These are phyloP conservation scores for Amiota minor DNA, from an alignment of 2,888 invertebrate genomes.

Conservation along the genomic window DNA sequence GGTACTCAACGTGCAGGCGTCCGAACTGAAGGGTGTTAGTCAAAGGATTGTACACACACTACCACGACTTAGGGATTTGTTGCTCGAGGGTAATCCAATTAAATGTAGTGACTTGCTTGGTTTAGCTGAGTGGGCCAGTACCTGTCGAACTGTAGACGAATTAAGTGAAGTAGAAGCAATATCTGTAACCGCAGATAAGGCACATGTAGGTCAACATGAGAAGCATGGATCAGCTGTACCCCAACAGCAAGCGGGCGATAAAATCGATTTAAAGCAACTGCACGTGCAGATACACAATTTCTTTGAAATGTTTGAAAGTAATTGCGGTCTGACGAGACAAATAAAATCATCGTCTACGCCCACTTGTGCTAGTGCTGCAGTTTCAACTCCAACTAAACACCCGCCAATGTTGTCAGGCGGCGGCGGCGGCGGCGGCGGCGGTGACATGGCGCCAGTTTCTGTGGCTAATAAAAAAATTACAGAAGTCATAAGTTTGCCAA, in stretches of 20 bases:
- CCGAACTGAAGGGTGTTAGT: slow-evolving; percentile 69
- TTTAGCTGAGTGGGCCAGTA: slow-evolving; percentile 73
- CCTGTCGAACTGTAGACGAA: slow-evolving; percentile 62
- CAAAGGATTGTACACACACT: slow-evolving; percentile 71
- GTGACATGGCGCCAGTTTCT: slow-evolving; percentile 19
- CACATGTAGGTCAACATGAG: background rate
- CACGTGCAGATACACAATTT: slow-evolving; percentile 68
- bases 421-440: background rate
- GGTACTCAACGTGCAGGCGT: slow-evolving; percentile 69
- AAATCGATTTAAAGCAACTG: slow-evolving; percentile 63
- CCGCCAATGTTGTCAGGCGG: background rate
- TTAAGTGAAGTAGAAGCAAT: background rate
- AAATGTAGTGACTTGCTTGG: slow-evolving; percentile 72
- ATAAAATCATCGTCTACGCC: slow-evolving; percentile 33
- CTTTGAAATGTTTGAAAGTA: slow-evolving; percentile 61
- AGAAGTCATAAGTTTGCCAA: slow-evolving; percentile 41
- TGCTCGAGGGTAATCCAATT: slow-evolving; percentile 72
- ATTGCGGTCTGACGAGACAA: slow-evolving; percentile 42
- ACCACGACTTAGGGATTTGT: slow-evolving; percentile 70
- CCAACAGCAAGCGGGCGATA: slow-evolving; percentile 38
- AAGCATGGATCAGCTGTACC: slow-evolving; percentile 38
- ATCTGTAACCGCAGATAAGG: slow-evolving; percentile 17
- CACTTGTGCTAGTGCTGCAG: slow-evolving; percentile 37
- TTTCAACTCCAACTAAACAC: background rate
- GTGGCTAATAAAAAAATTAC: slow-evolving; percentile 31